phyloP scores from a whole-genome alignment of 2,888 invertebrate genomes.

The Dastarcus helophoroides region DNA sequence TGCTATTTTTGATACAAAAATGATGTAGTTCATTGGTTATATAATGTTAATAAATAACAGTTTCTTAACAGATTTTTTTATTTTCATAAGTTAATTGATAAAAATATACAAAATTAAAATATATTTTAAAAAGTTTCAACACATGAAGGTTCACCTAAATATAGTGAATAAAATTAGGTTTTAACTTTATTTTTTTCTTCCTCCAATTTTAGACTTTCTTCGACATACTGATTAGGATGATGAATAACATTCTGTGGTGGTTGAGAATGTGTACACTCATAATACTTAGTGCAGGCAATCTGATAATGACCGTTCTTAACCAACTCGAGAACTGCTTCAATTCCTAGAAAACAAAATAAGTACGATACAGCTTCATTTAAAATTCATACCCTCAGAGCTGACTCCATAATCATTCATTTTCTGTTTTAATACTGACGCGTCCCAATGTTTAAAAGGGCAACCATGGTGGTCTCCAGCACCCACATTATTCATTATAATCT shows the following conservation, averaged over 20 bases:
- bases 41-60: too few species aligned
- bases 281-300: conserved; percentile 82
- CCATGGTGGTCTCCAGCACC: conserved; percentile 83
- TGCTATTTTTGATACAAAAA: too few species aligned
- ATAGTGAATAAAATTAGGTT: conserved; percentile 2
- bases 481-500: conserved; percentile 66
- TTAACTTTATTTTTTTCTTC: conserved; percentile 18
- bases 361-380: conserved; percentile 3
- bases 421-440: conserved; percentile 56
- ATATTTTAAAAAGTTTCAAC: too few species aligned
- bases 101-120: too few species aligned
- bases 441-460: conserved; percentile 84
- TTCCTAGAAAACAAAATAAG: conserved; percentile 38
- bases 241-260: conserved; percentile 57
- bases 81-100: too few species aligned
- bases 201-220: conserved; percentile 49
- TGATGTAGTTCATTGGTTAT: too few species aligned
- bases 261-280: conserved; percentile 55
- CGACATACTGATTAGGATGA: conserved; percentile 90
- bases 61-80: too few species aligned
- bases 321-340: conserved; percentile 59
- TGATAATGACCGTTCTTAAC: conserved; percentile 72
- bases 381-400: conserved; percentile 44
- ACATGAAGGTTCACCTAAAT: too few species aligned
- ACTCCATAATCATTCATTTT: conserved; percentile 59